Evolutionary conservation across 2,797 vertebrate genomes (phyloP).

Genomic region (Chanos chanos): DNA sequence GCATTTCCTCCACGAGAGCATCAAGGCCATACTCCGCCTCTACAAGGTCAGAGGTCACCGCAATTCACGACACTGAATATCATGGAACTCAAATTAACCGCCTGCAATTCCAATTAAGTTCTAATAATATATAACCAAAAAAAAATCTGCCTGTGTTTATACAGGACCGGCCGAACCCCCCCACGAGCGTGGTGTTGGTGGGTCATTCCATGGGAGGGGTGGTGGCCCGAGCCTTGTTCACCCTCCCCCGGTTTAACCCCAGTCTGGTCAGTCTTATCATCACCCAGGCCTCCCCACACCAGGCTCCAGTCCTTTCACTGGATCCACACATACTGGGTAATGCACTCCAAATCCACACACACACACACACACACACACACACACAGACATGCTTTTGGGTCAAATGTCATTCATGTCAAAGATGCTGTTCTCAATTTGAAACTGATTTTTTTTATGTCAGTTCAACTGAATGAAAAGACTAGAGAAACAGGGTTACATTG

Average conservation of each 20-base stretch:
- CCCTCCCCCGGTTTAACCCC: slow-evolving; percentile 86
- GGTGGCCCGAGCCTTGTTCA: slow-evolving; percentile 89
- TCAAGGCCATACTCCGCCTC: slow-evolving; percentile 88
- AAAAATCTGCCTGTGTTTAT: too few species aligned
- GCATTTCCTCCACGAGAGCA: slow-evolving; percentile 89
- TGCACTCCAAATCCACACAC: background rate
- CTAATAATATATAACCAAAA: too few species aligned
- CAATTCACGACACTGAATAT: background rate
- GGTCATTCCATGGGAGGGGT: slow-evolving; percentile 99
- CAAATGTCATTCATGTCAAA: too few species aligned
- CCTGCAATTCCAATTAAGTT: too few species aligned
- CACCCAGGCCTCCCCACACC: slow-evolving; percentile 93
- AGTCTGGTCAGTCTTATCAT: slow-evolving; percentile 87
- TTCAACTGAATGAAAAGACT: too few species aligned
- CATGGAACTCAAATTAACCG: too few species aligned
- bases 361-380: background rate
- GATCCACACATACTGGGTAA: slow-evolving; percentile 88
- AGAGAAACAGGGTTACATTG: too few species aligned
- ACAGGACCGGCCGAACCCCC: slow-evolving; percentile 78
- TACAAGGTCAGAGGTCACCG: slow-evolving; percentile 81
- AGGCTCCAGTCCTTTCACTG: slow-evolving; percentile 87
- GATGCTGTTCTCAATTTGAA: too few species aligned
- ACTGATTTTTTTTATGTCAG: too few species aligned
- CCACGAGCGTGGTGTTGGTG: slow-evolving; percentile 84
- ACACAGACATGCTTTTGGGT: too few species aligned